Base-by-base conservation (phyloP, 2,888 invertebrate genomes). In the Cryptocephalus primarius region DNA sequence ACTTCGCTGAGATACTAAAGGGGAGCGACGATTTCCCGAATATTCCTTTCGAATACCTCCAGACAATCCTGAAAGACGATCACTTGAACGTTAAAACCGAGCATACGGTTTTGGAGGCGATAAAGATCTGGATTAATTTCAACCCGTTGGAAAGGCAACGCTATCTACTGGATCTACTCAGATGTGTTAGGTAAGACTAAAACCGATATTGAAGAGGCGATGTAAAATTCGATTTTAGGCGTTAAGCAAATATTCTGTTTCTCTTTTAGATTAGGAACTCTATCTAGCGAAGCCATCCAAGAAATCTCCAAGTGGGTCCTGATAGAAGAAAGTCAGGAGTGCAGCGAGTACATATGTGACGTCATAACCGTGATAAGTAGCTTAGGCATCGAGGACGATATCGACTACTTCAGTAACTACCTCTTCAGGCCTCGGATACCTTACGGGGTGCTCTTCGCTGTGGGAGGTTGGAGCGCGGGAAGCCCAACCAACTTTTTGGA, bases 391-490 rank as follows among this genome's bases (percentile, higher is more conserved):
- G 53, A 53, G 14, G 57, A 57, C 41, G 51, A 51, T 32, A 53
- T 55, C 1, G 50, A 54, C 41, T 45, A 50, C 6, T 49, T 53
- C 42, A 51, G 54, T 38, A 55, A 55, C 33, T 60, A 60, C 38
- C 36, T 60, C 8, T 60, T 57, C 39, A 51, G 63, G 32, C 88
- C 89, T 0, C 73, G 90, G 49, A 78, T 87, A 68, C 88, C 78
- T 41, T 82, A 85, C 65, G 85, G 85, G 60, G 78, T 86, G 57
- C 73, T 90, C 9, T 89, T 90, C 65, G 85, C 88, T 10, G 80
- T 89, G 12, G 89, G 89, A 4, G 90, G 90, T 1, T 88, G 88
- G 90, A 75, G 82, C 64, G 77, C 83, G n/a, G 87, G 87, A n/a
- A 83, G 83, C 53, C 87, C 88, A 0, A 88, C 88, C 1, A 85